Percentiles rank a stretch among this genome's conserved stretches.
These are phyloP conservation scores for Panopea generosa DNA, from an alignment of 2,888 invertebrate genomes.

Conservation along the genomic window DNA sequence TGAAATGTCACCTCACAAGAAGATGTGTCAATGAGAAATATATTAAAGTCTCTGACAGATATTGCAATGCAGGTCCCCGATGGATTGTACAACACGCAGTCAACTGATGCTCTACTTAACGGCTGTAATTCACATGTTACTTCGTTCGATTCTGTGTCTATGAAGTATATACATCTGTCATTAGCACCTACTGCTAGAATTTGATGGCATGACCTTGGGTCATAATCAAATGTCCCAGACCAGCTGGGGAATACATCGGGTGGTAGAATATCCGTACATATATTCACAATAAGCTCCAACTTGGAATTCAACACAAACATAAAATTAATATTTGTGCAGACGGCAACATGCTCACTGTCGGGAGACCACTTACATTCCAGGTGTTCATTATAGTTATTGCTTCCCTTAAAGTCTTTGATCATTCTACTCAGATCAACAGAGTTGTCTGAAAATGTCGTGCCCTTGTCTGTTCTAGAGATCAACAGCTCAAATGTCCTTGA, in stretches of 20 bases:
- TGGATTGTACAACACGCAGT: constrained; percentile 68
- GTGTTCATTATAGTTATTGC: constrained; percentile 63
- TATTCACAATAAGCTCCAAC: constrained; percentile 52
- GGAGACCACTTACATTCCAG: constrained; percentile 77
- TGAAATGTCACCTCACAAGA: constrained; percentile 51
- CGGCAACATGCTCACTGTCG: constrained; percentile 70
- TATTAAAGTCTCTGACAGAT: constrained; percentile 64
- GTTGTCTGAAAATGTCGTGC: constrained; percentile 23
- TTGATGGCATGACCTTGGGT: constrained; percentile 67
- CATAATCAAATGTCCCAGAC: constrained; percentile 75
- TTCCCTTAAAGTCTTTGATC: constrained; percentile 43
- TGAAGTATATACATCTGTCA: constrained; percentile 61
- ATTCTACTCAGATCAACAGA: constrained; percentile 30
- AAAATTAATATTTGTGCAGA: constrained; percentile 68
- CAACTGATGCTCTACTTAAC: constrained; percentile 51
- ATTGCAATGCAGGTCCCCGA: constrained; percentile 65
- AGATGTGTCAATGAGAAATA: constrained; percentile 60
- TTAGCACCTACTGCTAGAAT: constrained; percentile 70
- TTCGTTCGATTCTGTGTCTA: constrained; percentile 56
- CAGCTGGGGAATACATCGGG: constrained; percentile 59
- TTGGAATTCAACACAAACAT: constrained; percentile 59
- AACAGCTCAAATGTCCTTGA: constrained; percentile 59
- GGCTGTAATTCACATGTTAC: constrained; percentile 39
- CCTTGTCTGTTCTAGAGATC: constrained; percentile 37
- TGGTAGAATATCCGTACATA: constrained; percentile 70